Evolutionary conservation across 2,113 vertebrate species (phyloP).

Genomic region (Alouatta palliata): DNA sequence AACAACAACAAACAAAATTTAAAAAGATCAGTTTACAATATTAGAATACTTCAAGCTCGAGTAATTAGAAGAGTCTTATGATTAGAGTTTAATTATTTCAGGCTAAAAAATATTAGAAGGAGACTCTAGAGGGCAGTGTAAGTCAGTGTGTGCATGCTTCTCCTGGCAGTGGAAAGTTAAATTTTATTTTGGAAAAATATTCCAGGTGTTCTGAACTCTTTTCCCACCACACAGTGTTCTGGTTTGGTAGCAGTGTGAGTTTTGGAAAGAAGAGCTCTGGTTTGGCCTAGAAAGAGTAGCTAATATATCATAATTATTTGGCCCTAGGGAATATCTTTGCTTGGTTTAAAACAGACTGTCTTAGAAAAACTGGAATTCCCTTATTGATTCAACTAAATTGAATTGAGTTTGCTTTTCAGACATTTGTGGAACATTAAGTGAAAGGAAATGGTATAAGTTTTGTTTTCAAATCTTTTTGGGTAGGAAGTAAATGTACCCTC

Average conservation of each 20-base stretch:
- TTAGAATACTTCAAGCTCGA: not conserved
- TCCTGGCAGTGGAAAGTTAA: not conserved
- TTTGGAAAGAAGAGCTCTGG: constrained; percentile 38
- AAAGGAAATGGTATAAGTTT: constrained; percentile 21
- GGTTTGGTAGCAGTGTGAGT: not conserved
- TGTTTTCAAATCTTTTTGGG: constrained; percentile 28
- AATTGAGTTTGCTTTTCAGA: constrained; percentile 59
- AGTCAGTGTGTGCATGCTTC: not conserved
- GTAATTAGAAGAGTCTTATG: not conserved
- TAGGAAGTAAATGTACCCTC: not conserved
- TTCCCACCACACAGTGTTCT: not conserved
- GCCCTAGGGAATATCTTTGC: constrained; percentile 43
- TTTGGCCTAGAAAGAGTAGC: constrained; percentile 66
- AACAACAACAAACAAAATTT: too few species aligned
- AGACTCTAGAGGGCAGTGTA: constrained; percentile 81
- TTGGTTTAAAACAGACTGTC: constrained; percentile 48
- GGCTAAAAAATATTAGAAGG: constrained; percentile 19
- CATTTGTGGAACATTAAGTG: constrained; percentile 52
- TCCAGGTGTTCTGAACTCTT: not conserved
- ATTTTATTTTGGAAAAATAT: constrained; percentile 42
- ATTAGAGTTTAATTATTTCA: constrained; percentile 50
- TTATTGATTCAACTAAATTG: constrained; percentile 57
- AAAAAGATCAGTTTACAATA: not conserved
- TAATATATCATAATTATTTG: constrained; percentile 64
- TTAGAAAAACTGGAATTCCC: constrained; percentile 25